These are phyloP conservation scores for Uloborus diversus DNA, from an alignment of 1,140 invertebrate genomes.

Conservation along the genomic window DNA sequence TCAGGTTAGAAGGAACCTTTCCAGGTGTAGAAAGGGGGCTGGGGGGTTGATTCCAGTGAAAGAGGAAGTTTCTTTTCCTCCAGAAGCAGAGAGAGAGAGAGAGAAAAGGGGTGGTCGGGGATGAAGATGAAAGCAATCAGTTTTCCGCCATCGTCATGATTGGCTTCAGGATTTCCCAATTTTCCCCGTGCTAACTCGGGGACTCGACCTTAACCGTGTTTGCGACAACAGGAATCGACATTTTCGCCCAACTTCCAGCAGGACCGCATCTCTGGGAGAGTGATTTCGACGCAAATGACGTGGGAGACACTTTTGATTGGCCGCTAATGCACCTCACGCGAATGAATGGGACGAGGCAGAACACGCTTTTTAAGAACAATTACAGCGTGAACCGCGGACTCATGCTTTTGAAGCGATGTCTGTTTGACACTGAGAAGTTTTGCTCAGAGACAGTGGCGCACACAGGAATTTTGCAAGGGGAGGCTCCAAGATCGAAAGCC, in stretches of 20 bases:
- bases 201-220: slow-evolving; percentile 9
- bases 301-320: background rate
- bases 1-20: too few relatives aligned
- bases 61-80: slow-evolving; percentile 30
- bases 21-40: too few relatives aligned
- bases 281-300: background rate
- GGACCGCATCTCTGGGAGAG: background rate
- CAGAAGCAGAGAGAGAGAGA: background rate
- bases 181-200: background rate
- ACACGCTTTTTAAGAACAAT: too few relatives aligned
- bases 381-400: too few relatives aligned
- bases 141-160: background rate
- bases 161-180: background rate
- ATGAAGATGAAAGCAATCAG: slow-evolving; percentile 34
- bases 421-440: too few relatives aligned
- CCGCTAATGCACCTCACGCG: too few relatives aligned
- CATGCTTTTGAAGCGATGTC: too few relatives aligned
- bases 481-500: too few relatives aligned
- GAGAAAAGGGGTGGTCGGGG: background rate
- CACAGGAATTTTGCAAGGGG: too few relatives aligned
- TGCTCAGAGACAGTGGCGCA: too few relatives aligned
- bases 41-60: background rate
- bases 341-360: too few relatives aligned
- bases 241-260: background rate
- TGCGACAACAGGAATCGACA: slow-evolving; percentile 7